Base-by-base conservation (phyloP, 2,888 invertebrate genomes). In the Amphipyra tragopoginis region DNA sequence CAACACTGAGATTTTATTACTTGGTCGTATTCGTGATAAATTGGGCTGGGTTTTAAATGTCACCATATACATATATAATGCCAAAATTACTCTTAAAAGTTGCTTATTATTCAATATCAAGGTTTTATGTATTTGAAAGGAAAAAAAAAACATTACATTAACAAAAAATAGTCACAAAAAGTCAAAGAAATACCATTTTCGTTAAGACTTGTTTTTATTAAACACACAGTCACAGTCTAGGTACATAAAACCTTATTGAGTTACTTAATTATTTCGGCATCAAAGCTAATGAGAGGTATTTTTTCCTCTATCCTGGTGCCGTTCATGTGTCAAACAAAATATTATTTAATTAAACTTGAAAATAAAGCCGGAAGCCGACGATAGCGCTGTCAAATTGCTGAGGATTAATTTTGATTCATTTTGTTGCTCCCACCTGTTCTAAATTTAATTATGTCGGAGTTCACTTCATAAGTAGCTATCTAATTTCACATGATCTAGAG, bases 361-460 rank as follows among this genome's bases (percentile, higher is more conserved):
- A 87, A 87, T 85, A 78, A 83, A 86, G 83, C 86, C 75, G 83
- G 68, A 86, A 87, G 83, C 86, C 83, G 82, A 81, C 83, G 84
- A 81, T 71, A 85, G 80, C 79, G 79, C 84, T 84, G 87, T 90
- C 91, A 91, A 91, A 91, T 90, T 88, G 89, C 87, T 77, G 80
- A 77, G 87, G 89, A 92, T 93, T 93, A 92, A 93, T 92, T 93
- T 93, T 90, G 91, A 92, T 91, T 92, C 88, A 91, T 90, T 91
- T 87, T 86, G 88, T 86, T 86, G 84, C 88, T n/a, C 82, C 90
- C 90, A 92, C 92, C 92, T 93, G 92, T 89, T 92, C 86, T 82
- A 86, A 90, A 93, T 92, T 92, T 93, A 93, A 93, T 94, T 92
- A 92, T 86, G 83, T 79, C 74, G 75, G 81, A 86, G 86, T 89